Conservation (phyloP, 2,888 invertebrate genomes). For the Lepeophtheirus nordmannii region DNA sequence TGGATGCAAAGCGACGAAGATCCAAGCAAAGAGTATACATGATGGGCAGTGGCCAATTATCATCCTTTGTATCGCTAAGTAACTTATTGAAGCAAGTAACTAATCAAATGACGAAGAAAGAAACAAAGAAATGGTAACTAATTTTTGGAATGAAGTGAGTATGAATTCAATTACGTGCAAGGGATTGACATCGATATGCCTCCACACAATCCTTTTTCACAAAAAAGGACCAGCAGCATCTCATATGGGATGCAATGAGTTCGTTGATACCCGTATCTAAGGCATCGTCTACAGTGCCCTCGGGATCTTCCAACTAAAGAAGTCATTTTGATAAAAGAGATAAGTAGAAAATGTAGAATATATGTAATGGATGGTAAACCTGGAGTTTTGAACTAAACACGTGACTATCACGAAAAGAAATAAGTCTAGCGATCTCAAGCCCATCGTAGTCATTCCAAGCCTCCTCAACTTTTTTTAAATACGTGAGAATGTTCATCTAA, state of each 20-base stretch:
- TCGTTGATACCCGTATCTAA: slow-evolving; percentile 59
- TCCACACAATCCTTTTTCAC: slow-evolving; percentile 3
- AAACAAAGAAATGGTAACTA: not conserved
- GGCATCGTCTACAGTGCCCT: slow-evolving; percentile 50
- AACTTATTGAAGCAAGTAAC: slow-evolving; percentile 64
- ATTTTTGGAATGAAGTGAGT: not conserved
- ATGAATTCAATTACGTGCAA: not conserved
- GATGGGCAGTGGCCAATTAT: slow-evolving; percentile 90
- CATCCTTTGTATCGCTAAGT: slow-evolving; percentile 72
- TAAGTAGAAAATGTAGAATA: too few species aligned
- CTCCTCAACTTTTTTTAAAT: slow-evolving; percentile 7
- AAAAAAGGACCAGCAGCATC: slow-evolving; percentile 32
- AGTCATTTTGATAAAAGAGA: too few species aligned
- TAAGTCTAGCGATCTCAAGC: slow-evolving; percentile 30
- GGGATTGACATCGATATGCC: slow-evolving; percentile 16
- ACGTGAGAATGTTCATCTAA: not conserved
- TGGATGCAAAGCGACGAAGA: slow-evolving; percentile 62
- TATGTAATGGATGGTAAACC: slow-evolving; percentile 31
- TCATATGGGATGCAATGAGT: slow-evolving; percentile 55
- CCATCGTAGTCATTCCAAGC: slow-evolving; percentile 17
- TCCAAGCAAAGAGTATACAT: slow-evolving; percentile 81
- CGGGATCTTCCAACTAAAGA: slow-evolving; percentile 43
- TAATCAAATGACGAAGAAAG: slow-evolving; percentile 31
- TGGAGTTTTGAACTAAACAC: slow-evolving; percentile 51
- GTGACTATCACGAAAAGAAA: slow-evolving; percentile 47